Conservation (phyloP, 2,888 invertebrate species). For the Oasisia sp. region DNA sequence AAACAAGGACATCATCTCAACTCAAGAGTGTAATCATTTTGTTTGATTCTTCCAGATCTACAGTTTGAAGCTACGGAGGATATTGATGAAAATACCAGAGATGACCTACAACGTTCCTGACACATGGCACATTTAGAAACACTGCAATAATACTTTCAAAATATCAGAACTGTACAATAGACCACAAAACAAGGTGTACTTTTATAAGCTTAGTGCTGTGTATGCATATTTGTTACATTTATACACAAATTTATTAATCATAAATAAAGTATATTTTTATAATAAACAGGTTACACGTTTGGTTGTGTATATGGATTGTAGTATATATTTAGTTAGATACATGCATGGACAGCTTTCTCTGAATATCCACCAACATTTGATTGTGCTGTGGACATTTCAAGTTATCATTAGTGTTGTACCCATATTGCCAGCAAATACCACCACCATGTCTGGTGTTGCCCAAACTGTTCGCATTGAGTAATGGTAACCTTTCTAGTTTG, state of each 20-base stretch:
- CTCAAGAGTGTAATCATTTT: not conserved
- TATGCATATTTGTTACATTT: not conserved
- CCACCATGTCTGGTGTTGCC: no score
- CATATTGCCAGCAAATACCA: no score
- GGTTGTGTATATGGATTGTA: not conserved
- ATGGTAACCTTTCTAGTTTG: no score
- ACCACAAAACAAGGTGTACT: not conserved
- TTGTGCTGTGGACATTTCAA: no score
- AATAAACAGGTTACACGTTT: not conserved
- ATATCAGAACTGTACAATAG: not conserved
- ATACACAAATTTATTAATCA: not conserved
- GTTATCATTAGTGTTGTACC: no score
- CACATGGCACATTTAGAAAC: not conserved
- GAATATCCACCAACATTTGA: not conserved
- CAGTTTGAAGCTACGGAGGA: not conserved
- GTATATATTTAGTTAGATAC: not conserved
- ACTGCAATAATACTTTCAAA: not conserved
- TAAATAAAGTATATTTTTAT: not conserved
- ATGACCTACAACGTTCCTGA: not conserved
- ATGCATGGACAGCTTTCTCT: not conserved
- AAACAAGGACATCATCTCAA: not conserved
- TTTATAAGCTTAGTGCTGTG: not conserved
- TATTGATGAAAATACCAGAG: not conserved
- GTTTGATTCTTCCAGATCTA: not conserved
- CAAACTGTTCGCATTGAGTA: no score